Conservation (phyloP, 1,140 invertebrate species). For the Ceratina japonica region DNA sequence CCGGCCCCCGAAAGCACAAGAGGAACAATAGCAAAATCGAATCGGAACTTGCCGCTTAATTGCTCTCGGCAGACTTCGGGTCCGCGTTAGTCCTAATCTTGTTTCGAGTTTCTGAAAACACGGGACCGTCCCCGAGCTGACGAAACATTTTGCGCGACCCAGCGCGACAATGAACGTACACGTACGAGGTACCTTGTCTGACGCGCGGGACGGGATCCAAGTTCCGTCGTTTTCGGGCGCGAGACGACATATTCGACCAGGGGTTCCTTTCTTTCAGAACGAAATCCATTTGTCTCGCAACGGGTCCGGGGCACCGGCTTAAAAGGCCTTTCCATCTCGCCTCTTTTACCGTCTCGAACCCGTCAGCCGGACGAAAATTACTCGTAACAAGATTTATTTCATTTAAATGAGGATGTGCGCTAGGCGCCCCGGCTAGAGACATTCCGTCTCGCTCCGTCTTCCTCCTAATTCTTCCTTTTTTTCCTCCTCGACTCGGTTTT, state of each 20-base stretch:
- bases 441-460: conserved; percentile 37
- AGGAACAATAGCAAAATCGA: conserved; percentile 29
- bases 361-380: conserved; percentile 69
- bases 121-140: background rate
- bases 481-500: background rate
- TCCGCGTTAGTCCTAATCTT: conserved; percentile 15
- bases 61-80: conserved; percentile 10
- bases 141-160: conserved; percentile 18
- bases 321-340: conserved; percentile 62
- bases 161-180: no score
- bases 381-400: conserved; percentile 76
- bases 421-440: conserved; percentile 61
- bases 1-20: background rate
- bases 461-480: background rate
- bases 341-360: conserved; percentile 57
- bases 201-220: background rate
- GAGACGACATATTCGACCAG: conserved; percentile 38
- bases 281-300: conserved; percentile 71
- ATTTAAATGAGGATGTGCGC: conserved; percentile 75
- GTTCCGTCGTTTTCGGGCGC: conserved; percentile 33
- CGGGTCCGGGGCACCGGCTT: conserved; percentile 51
- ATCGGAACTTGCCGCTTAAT: conserved; percentile 47
- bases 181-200: no score
- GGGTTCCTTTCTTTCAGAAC: conserved; percentile 56
- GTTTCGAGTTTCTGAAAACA: conserved; percentile 49